A percentile compares a stretch with the other conserved stretches of the same genome.
These are phyloP conservation scores for Thunnus albacares DNA, from an alignment of 2,797 vertebrate genomes.

Conservation along the genomic window DNA sequence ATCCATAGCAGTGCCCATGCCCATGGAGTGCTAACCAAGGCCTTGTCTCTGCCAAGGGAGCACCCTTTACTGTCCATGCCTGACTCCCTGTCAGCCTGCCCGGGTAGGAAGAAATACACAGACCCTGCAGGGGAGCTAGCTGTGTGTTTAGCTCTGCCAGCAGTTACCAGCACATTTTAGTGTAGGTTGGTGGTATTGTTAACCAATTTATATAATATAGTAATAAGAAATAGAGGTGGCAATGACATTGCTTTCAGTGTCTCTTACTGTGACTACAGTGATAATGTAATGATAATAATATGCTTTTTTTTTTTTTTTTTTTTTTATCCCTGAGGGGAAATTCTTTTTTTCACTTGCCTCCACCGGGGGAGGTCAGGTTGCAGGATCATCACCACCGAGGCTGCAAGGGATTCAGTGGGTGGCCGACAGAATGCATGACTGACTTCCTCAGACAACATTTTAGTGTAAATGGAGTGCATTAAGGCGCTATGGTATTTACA, in stretches of 20 bases:
- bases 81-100: constrained; percentile 66
- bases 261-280: constrained; percentile 18
- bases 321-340: constrained; percentile 9
- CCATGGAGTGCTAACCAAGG: constrained; percentile 74
- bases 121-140: constrained; percentile 51
- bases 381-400: constrained; percentile 21
- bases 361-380: constrained; percentile 21
- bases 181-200: constrained; percentile 17
- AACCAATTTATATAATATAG: constrained; percentile 21
- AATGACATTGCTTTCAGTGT: constrained; percentile 5
- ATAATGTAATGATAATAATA: constrained; percentile 34
- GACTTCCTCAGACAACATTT: constrained; percentile 3
- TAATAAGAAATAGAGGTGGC: not conserved
- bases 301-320: not conserved
- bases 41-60: constrained; percentile 72
- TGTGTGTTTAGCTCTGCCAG: constrained; percentile 44
- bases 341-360: constrained; percentile 8
- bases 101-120: constrained; percentile 51
- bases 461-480: constrained; percentile 7
- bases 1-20: constrained; percentile 78
- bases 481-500: not conserved
- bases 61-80: constrained; percentile 70
- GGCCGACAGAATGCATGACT: constrained; percentile 10
- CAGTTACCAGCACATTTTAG: constrained; percentile 17
- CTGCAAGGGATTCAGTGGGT: constrained; percentile 21